Conservation (phyloP, 2,888 invertebrate genomes). For the Frankliniella intonsa region DNA sequence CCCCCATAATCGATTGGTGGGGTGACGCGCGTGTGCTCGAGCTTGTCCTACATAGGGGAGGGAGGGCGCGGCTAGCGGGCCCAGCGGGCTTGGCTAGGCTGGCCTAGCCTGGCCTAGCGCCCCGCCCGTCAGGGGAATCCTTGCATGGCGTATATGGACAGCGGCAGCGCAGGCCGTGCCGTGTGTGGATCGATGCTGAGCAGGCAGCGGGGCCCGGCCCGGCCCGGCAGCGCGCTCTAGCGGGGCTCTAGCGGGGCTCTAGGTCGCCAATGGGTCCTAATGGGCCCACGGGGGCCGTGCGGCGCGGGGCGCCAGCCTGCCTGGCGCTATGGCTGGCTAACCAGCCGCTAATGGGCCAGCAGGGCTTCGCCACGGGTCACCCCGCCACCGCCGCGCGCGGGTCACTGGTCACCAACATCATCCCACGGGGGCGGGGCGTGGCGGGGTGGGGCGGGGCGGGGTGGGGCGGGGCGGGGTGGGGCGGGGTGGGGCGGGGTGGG, state of each 20-base stretch:
- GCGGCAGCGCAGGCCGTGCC: too few species aligned
- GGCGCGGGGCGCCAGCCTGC: not conserved
- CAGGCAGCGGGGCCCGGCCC: not conserved
- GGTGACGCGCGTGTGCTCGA: not conserved
- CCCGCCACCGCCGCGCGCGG: not conserved
- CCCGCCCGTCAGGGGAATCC: not conserved
- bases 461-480: too few species aligned
- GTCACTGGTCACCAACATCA: too few species aligned
- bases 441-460: too few species aligned
- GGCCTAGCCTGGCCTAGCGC: too few species aligned
- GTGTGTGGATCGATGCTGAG: not conserved
- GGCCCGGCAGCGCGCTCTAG: not conserved
- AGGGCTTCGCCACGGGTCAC: not conserved
- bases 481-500: too few species aligned
- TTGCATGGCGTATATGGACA: not conserved
- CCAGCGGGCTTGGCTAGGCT: too few species aligned
- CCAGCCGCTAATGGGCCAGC: not conserved
- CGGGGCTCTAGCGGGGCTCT: too few species aligned
- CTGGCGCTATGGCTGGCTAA: not conserved
- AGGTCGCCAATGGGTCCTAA: too few species aligned
- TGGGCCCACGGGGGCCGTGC: not conserved
- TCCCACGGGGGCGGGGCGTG: too few species aligned
- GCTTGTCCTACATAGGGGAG: constrained; percentile 6
- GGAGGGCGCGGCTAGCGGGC: not conserved
- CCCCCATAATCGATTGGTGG: too few species aligned